Conservation (phyloP, 2,888 invertebrate species). For the Torymus aiolomorphi region DNA sequence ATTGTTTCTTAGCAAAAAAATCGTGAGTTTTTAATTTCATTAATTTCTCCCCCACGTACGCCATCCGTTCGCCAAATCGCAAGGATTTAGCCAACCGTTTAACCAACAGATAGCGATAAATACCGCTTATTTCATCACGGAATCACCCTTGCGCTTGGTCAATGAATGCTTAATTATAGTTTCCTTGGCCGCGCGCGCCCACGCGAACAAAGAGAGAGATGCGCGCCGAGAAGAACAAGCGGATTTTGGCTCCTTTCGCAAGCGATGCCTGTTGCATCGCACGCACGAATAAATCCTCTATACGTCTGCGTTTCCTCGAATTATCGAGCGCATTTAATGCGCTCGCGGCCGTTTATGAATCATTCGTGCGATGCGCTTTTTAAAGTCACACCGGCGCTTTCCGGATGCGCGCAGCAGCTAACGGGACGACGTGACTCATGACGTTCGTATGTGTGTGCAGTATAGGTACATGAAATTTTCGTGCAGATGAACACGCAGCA, state of each 20-base stretch:
- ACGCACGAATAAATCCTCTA: background rate
- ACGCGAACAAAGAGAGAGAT: constrained; percentile 21
- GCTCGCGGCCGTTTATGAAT: constrained; percentile 30
- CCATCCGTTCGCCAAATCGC: too few relatives aligned
- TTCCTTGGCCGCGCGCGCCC: background rate
- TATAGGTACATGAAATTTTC: too few relatives aligned
- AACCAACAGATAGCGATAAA: too few relatives aligned
- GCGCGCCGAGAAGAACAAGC: constrained; percentile 6
- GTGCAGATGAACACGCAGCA: constrained; percentile 20
- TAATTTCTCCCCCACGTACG: too few relatives aligned
- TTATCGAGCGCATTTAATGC: constrained; percentile 41
- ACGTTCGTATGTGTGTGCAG: constrained; percentile 53
- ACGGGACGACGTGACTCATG: constrained; percentile 71
- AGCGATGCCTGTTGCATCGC: background rate
- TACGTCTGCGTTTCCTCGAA: constrained; percentile 32
- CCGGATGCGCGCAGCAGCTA: constrained; percentile 60
- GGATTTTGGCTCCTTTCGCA: background rate
- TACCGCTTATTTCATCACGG: too few relatives aligned
- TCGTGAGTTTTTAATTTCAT: too few relatives aligned
- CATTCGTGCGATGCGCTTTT: constrained; percentile 43
- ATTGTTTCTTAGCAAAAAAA: too few relatives aligned
- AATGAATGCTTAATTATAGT: too few relatives aligned
- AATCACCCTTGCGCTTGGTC: too few relatives aligned
- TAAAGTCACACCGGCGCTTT: constrained; percentile 46
- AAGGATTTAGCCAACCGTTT: too few relatives aligned